These are phyloP conservation scores for Neopelma chrysocephalum DNA, from an alignment of 2,797 vertebrate species.

Conservation along the genomic window DNA sequence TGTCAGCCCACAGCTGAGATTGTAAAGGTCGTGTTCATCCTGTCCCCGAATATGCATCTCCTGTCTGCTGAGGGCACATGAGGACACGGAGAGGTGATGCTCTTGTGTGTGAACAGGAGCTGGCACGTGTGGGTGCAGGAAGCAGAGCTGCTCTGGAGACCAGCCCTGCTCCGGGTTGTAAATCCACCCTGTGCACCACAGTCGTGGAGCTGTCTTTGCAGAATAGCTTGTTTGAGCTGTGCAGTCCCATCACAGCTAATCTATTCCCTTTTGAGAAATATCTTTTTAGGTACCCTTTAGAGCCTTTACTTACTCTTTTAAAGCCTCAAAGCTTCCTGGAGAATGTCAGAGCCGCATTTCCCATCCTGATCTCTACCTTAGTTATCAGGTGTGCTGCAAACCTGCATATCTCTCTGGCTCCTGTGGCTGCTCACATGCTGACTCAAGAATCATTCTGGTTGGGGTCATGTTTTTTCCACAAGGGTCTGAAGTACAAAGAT, in stretches of 20 bases:
- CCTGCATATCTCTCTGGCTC: accelerated
- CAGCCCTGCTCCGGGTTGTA: background rate
- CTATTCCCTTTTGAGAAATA: background rate
- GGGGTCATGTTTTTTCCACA: background rate
- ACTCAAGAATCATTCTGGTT: background rate
- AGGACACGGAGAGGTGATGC: background rate
- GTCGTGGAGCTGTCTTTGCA: background rate
- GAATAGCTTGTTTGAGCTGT: background rate
- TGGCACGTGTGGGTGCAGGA: background rate
- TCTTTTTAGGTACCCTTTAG: background rate
- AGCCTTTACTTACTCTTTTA: background rate
- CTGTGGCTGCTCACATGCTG: background rate
- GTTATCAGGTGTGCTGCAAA: background rate
- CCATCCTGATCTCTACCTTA: background rate
- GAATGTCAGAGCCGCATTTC: background rate
- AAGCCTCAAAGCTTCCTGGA: background rate
- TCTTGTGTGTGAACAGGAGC: background rate
- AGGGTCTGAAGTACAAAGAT: background rate
- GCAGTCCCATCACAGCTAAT: background rate
- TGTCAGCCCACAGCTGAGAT: background rate
- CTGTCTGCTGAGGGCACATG: background rate
- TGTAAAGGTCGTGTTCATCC: background rate
- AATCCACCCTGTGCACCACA: background rate
- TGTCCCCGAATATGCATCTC: background rate
- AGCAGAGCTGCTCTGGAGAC: background rate